These are phyloP conservation scores for Drosophila neocordata DNA, from an alignment of 1,140 invertebrate genomes.

Conservation along the genomic window DNA sequence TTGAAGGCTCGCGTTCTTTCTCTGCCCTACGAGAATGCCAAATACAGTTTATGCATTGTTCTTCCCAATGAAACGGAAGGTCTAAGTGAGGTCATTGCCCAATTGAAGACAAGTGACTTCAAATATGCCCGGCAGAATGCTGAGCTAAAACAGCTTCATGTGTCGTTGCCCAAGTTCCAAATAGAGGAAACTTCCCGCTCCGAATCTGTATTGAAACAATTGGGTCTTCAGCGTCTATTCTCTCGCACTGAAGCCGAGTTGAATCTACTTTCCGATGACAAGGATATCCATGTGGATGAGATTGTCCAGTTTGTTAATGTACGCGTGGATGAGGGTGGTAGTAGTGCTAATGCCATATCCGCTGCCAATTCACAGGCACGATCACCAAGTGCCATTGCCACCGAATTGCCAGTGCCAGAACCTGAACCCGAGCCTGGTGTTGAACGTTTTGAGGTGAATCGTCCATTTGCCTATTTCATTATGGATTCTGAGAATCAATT, in stretches of 20 bases:
- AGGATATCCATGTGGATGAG: constrained; percentile 85
- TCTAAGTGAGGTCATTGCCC: constrained; percentile 75
- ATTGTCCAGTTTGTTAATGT: constrained; percentile 86
- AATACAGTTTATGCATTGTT: constrained; percentile 84
- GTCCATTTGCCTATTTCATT: constrained; percentile 88
- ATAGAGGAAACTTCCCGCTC: constrained; percentile 77
- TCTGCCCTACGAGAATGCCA: constrained; percentile 85
- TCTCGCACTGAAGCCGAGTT: constrained; percentile 85
- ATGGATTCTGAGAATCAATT: constrained; percentile 85
- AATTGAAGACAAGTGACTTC: constrained; percentile 66
- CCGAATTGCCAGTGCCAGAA: constrained; percentile 50
- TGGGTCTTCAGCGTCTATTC: constrained; percentile 85
- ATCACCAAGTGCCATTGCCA: constrained; percentile 32
- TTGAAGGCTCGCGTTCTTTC: constrained; percentile 85
- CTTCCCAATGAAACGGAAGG: constrained; percentile 84
- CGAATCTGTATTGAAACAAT: constrained; percentile 76
- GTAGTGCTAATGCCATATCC: constrained; percentile 63
- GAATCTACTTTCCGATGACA: constrained; percentile 84
- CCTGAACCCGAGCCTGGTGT: constrained; percentile 65
- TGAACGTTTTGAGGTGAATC: constrained; percentile 85
- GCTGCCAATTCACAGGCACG: constrained; percentile 55
- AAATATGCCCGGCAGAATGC: constrained; percentile 37
- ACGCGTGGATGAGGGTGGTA: constrained; percentile 84
- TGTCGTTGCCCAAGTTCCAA: constrained; percentile 75
- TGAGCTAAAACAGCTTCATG: constrained; percentile 55